A percentile compares a stretch with the other conserved stretches of the same genome.
These are phyloP conservation scores for Shinisaurus crocodilurus DNA, from an alignment of 2,113 vertebrate genomes.

Conservation along the genomic window DNA sequence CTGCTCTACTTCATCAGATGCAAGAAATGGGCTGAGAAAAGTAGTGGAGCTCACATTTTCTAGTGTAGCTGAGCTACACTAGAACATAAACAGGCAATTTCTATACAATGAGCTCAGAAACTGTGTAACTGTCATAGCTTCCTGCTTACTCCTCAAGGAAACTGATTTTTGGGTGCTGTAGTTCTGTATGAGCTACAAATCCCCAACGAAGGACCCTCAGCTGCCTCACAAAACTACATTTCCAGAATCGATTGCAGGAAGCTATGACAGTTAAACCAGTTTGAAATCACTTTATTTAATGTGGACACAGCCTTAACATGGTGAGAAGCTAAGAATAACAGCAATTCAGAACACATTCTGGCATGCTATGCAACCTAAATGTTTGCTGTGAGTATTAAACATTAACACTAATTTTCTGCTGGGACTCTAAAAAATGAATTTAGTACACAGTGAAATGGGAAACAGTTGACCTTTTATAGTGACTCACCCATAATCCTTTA, in stretches of 20 bases:
- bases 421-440: constrained; percentile 10
- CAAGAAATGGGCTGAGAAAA: not conserved
- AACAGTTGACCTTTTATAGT: not conserved
- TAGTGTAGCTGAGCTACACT: not conserved
- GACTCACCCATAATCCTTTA: not conserved
- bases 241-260: not conserved
- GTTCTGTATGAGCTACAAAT: not conserved
- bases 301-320: not conserved
- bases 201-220: too few relatives aligned
- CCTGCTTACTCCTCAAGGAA: not conserved
- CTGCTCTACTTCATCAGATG: not conserved
- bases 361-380: not conserved
- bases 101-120: not conserved
- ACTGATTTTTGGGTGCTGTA: not conserved
- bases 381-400: not conserved
- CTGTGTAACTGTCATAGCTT: not conserved
- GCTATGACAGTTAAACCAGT: not conserved
- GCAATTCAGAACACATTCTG: not conserved
- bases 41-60: not conserved
- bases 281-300: not conserved
- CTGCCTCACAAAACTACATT: not conserved
- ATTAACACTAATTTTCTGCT: constrained; percentile 5
- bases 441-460: not conserved
- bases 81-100: not conserved
- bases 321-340: not conserved